phyloP scores from a whole-genome alignment of 2,888 invertebrate species.

The Unio pictorum region DNA sequence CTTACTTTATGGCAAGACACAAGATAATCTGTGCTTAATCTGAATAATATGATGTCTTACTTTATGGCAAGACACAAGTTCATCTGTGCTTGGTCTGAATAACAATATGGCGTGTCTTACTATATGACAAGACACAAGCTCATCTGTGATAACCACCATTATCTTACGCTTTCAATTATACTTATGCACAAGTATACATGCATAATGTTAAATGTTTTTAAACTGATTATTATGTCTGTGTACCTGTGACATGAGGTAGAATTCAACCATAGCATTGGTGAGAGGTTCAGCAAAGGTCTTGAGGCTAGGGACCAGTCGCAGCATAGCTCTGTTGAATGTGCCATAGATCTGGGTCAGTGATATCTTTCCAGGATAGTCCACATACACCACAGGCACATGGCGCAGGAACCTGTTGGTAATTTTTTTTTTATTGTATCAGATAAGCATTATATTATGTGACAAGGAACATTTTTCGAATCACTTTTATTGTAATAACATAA shows the following conservation, averaged over 20 bases:
- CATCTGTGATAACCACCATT: too few relatives aligned
- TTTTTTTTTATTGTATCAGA: neutral
- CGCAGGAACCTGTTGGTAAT: slow-evolving; percentile 74
- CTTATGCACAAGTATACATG: too few relatives aligned
- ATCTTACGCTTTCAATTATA: too few relatives aligned
- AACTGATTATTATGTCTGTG: neutral
- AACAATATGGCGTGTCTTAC: too few relatives aligned
- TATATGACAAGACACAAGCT: too few relatives aligned
- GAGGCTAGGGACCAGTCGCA: slow-evolving; percentile 91
- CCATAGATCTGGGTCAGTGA: slow-evolving; percentile 98
- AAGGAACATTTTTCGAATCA: neutral
- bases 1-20: too few relatives aligned
- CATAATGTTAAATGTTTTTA: too few relatives aligned
- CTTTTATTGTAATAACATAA: neutral
- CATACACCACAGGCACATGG: slow-evolving; percentile 98
- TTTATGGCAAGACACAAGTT: too few relatives aligned
- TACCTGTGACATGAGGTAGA: slow-evolving; percentile 93
- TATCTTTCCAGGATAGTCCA: slow-evolving; percentile 98
- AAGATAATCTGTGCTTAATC: too few relatives aligned
- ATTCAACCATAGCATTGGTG: slow-evolving; percentile 99
- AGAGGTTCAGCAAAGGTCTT: slow-evolving; percentile 95
- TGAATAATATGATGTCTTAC: too few relatives aligned
- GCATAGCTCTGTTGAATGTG: slow-evolving; percentile 98
- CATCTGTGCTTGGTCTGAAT: too few relatives aligned
- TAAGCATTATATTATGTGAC: neutral